phyloP scores from a whole-genome alignment of 2,113 vertebrate species.

The Ochotona curzoniae region DNA sequence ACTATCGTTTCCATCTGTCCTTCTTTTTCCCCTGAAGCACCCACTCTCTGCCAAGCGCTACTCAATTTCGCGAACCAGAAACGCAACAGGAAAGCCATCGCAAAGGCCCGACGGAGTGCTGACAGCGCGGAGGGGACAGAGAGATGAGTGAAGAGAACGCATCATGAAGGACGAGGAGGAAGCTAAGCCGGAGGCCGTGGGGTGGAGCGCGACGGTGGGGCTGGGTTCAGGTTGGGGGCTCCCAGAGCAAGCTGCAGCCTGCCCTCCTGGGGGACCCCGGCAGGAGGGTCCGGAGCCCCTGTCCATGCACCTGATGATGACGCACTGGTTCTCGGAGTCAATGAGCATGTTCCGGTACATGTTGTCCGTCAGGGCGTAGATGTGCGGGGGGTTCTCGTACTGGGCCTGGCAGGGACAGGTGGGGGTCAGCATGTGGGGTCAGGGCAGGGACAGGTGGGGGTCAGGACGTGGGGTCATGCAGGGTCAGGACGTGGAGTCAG shows the following conservation, averaged over 20 bases:
- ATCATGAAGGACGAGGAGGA: not conserved
- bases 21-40: not conserved
- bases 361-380: constrained; percentile 97
- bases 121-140: not conserved
- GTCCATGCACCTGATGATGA: constrained; percentile 91
- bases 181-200: not conserved
- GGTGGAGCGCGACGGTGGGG: not conserved
- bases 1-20: not conserved
- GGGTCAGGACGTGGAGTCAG: too few species aligned
- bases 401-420: constrained; percentile 89
- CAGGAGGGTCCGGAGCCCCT: not conserved
- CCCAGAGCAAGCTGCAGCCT: not conserved
- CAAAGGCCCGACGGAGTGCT: too few species aligned
- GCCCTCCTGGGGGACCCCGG: too few species aligned
- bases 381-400: constrained; percentile 97
- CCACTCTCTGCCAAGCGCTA: not conserved
- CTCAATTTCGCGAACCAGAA: not conserved
- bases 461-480: too few species aligned
- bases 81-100: not conserved
- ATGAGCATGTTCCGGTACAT: constrained; percentile 99
- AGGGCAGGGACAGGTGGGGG: too few species aligned
- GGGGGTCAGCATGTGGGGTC: not conserved
- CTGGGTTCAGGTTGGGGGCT: not conserved
- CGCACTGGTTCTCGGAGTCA: constrained; percentile 96
- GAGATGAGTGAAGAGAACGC: not conserved